Percentiles rank a stretch among this genome's conserved stretches.
Conservation (phyloP, 2,888 invertebrate species). For the Byasa hedistus region DNA sequence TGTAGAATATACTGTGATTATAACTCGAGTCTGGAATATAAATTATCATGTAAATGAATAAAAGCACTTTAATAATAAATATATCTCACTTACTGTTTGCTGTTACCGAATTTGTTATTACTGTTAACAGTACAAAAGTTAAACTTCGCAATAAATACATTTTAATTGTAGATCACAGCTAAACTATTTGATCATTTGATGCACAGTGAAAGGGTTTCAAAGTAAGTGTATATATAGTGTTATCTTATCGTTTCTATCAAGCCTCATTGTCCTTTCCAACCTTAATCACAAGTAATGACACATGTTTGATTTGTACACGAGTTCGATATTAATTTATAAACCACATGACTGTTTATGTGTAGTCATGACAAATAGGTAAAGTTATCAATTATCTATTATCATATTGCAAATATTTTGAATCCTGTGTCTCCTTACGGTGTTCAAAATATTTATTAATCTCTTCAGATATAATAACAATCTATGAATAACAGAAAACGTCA, state of each 20-base stretch:
- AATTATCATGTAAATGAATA: no score
- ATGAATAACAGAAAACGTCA: no score
- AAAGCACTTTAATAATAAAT: no score
- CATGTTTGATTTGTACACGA: conserved; percentile 3
- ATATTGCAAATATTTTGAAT: no score
- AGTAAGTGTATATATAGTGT: conserved; percentile 13
- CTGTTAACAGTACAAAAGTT: conserved; percentile 15
- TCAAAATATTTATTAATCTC: no score
- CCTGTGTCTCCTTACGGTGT: no score
- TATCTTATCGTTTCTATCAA: conserved; percentile 20
- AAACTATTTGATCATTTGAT: conserved; percentile 3
- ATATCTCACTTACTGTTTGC: conserved; percentile 36
- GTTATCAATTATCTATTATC: no score
- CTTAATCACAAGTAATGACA: conserved; percentile 21
- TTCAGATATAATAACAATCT: no score
- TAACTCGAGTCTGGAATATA: no score
- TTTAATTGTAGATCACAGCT: not conserved
- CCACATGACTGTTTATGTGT: not conserved
- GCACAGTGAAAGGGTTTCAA: conserved; percentile 7
- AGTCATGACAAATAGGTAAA: no score
- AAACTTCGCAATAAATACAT: conserved; percentile 23
- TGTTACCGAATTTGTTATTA: conserved; percentile 27
- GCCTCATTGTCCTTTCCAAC: conserved; percentile 12
- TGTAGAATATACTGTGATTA: not conserved
- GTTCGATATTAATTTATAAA: not conserved